Conservation (phyloP, 1,140 invertebrate genomes). For the Asobara japonica region DNA sequence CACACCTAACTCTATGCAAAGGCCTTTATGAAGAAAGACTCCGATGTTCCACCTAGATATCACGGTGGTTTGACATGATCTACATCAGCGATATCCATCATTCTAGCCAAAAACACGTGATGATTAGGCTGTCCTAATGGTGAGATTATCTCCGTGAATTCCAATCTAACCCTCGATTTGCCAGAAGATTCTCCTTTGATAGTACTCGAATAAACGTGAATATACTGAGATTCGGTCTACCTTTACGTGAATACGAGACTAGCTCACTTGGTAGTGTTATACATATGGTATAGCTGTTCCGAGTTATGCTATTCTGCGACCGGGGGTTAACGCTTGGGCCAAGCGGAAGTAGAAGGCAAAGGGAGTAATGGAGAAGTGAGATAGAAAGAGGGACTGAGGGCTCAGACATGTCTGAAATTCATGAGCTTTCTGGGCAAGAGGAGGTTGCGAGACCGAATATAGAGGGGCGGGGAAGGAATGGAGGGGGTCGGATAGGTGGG, state of each 20-base stretch:
- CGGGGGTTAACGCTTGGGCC: conserved; percentile 29
- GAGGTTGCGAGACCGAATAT: conserved; percentile 33
- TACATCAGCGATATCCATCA: too few species aligned
- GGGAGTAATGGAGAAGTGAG: not conserved
- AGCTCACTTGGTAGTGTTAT: not conserved
- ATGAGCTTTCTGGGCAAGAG: conserved; percentile 43
- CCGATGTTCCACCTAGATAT: too few species aligned
- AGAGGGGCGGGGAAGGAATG: not conserved
- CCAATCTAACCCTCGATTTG: too few species aligned
- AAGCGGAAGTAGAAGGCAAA: not conserved
- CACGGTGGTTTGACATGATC: too few species aligned
- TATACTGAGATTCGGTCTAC: not conserved
- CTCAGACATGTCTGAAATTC: conserved; percentile 49
- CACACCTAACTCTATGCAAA: too few species aligned
- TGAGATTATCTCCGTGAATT: too few species aligned
- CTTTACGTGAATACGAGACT: not conserved
- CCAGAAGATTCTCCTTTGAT: too few species aligned
- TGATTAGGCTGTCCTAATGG: too few species aligned
- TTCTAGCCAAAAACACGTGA: too few species aligned
- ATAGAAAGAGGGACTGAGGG: conserved; percentile 25
- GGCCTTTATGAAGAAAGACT: too few species aligned
- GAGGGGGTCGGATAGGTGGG: too few species aligned
- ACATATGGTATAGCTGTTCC: conserved; percentile 19
- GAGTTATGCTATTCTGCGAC: conserved; percentile 35
- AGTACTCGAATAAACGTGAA: not conserved